These are phyloP conservation scores for Rhinoderma darwinii DNA, from an alignment of 2,113 vertebrate species.

Conservation along the genomic window DNA sequence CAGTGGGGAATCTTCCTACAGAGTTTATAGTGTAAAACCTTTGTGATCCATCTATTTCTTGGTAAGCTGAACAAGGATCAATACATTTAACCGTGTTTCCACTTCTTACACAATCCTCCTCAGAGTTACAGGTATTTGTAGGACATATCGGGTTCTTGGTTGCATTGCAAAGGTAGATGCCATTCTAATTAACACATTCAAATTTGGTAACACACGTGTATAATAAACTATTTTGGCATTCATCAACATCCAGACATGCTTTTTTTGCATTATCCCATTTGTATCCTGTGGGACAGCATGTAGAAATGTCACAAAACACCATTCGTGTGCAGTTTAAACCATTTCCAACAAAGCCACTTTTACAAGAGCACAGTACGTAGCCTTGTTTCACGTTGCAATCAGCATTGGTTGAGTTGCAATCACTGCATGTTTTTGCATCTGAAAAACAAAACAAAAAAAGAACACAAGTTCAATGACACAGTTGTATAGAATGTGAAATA, in stretches of 20 bases:
- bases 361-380: constrained; percentile 39
- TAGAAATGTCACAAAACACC: constrained; percentile 20
- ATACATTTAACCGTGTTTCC: not conserved
- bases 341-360: constrained; percentile 37
- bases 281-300: constrained; percentile 39
- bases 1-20: constrained; percentile 27
- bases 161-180: constrained; percentile 24
- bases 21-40: constrained; percentile 27
- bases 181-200: constrained; percentile 13
- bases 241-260: constrained; percentile 1
- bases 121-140: not conserved
- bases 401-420: constrained; percentile 33
- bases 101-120: not conserved
- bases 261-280: constrained; percentile 1
- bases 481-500: not conserved
- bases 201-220: not conserved
- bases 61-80: constrained; percentile 7
- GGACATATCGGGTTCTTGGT: not conserved
- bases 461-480: not conserved
- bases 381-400: not conserved
- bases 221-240: not conserved
- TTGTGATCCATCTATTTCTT: constrained; percentile 29
- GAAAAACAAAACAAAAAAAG: not conserved
- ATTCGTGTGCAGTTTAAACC: constrained; percentile 43
- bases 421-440: constrained; percentile 44